Base-by-base conservation (phyloP, 1,140 invertebrate species). In the Drosophila tristis region DNA sequence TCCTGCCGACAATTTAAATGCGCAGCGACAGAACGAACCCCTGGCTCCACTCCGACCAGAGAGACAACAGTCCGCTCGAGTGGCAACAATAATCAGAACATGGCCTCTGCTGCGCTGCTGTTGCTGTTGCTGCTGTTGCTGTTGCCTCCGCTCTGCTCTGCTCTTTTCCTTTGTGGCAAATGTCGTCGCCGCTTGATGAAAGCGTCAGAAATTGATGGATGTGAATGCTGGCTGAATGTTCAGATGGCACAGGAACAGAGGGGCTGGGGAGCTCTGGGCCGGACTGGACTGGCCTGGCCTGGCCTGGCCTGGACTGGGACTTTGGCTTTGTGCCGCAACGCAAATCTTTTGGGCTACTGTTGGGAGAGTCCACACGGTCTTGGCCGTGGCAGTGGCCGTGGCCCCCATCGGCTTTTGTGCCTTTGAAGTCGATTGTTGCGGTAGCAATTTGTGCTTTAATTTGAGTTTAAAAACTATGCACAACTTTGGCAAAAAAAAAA, bases 141-240 rank as follows among this genome's bases (percentile, higher is more conserved):
- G 64, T 7, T 39, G 31, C 25, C 20, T 20, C 20, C 20, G 20
- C 48, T 55, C 26, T 44, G 42, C 57, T 48, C 43, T 57, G 44
- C 61, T 50, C 50, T 70, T 80, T 74, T 65, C 67, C 74, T 78
- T 86, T 86, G 81, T 86, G 74, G 82, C 82, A 81, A 86, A 81
- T 86, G 82, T 82, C 78, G 82, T 74, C 39, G 68, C 53, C 60
- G 77, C 81, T 90, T 90, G 85, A 90, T 90, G 90, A 91, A 90
- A 91, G 90, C 90, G 86, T 90, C 90, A 91, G 90, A 91, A 91
- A 85, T 91, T 91, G 90, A 91, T 91, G 90, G 90, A 91, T 91
- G 90, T 91, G 81, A 74, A 74, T 84, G 85, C 75, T 70, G 63
- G 59, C 59, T 64, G 63, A 66, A 65, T 78, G 84, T 53, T 48